phyloP scores from a whole-genome alignment of 2,888 invertebrate species.

The Spilosoma lubricipeda region DNA sequence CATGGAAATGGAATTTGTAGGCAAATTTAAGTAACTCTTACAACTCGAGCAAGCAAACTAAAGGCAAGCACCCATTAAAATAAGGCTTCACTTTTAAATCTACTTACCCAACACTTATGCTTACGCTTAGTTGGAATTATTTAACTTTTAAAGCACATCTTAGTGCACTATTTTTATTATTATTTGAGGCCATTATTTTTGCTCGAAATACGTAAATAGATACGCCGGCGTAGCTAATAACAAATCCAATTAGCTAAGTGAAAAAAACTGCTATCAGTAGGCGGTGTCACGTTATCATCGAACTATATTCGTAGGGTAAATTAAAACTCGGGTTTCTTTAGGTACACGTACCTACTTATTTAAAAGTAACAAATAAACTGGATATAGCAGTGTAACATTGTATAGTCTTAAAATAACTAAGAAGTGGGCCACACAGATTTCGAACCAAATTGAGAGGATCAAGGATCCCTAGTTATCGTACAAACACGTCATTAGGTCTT shows the following conservation, averaged over 20 bases:
- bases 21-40: neutral
- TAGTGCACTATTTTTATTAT: too few species aligned
- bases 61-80: neutral
- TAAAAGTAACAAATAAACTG: neutral
- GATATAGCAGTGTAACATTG: neutral
- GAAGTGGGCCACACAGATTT: neutral
- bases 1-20: neutral
- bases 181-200: neutral
- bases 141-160: neutral
- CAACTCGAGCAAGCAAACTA: neutral
- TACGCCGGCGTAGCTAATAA: neutral
- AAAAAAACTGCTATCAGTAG: neutral
- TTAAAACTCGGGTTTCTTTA: neutral
- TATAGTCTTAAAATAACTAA: neutral
- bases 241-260: neutral
- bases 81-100: neutral
- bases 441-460: neutral
- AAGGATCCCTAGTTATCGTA: constrained; percentile 15
- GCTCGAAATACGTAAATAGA: neutral
- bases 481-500: constrained; percentile 44
- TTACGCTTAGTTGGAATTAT: neutral
- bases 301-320: neutral
- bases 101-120: neutral
- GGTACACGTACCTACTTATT: neutral
- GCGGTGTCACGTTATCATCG: neutral